Evolutionary conservation across 2,888 invertebrate genomes (phyloP), one percentile per base, ranked within the genome.

Genomic region (Limenitis camilla): DNA sequence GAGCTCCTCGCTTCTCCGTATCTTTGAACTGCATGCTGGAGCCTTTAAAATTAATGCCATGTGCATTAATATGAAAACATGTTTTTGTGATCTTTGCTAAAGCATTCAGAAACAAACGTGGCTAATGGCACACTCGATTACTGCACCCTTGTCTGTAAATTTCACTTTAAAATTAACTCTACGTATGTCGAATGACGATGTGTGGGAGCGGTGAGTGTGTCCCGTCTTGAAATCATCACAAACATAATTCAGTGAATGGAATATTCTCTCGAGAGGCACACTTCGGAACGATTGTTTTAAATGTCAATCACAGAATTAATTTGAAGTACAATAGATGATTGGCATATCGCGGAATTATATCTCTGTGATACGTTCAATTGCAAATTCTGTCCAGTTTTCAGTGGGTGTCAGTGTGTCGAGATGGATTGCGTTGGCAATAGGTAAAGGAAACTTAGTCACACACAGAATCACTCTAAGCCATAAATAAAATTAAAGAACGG

Each of bases 361-460:
- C 77, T 68, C 54, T 30, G 46, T 38, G 53, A 54, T 55, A 57
- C 40, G 55, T 54, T 54, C 51, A 55, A 53, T 56, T 58, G 49
- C 51, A 41, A 58, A 52, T 58, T 58, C 43, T 49, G 44, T 46
- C 54, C 35, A 58, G 40, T 60, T 61, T 58, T 49, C 56, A 55
- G 73, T 72, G 71, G 74, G 74, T 71, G 72, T 72, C 56, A 49
- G 49, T 61, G 49, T 52, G 32, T 19, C 39, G 32, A 10, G 41
- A 7, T 50, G 31, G 49, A 46, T 47, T 33, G 36, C 49, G 58
- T 50, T 61, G 53, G 59, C 57, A 55, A 56, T 52, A 32, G 47
- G 41, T 56, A 47, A 47, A 78, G 78, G 78, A 78, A 75, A 72
- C 69, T 81, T 78, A 81, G 57, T 80, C 77, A 81, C 58, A 40